Percentiles rank a stretch among this genome's conserved stretches.
Evolutionary conservation across 1,140 invertebrate species (phyloP).

Genomic region (Zaprionus lachaisei): DNA sequence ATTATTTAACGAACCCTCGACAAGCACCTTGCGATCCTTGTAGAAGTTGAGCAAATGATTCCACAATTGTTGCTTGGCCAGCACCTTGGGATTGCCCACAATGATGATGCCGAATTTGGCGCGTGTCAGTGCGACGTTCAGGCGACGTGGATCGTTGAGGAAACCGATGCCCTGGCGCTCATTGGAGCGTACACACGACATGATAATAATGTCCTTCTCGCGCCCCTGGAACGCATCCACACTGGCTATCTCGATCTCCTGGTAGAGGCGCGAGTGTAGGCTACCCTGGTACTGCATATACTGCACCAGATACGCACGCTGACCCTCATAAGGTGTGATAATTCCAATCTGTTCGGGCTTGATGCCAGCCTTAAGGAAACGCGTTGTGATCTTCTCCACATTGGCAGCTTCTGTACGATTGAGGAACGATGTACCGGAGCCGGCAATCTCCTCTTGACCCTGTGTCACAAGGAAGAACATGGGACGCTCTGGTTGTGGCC

Average conservation of each 20-base stretch:
- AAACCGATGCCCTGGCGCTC: slow-evolving; percentile 98
- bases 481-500: slow-evolving; percentile 97
- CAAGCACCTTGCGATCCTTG: slow-evolving; percentile 98
- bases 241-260: slow-evolving; percentile 99
- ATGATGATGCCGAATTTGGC: slow-evolving; percentile 99
- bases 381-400: slow-evolving; percentile 98
- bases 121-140: slow-evolving; percentile 99
- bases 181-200: slow-evolving; percentile 97
- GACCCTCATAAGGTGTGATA: slow-evolving; percentile 99
- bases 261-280: slow-evolving; percentile 97
- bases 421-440: slow-evolving; percentile 98
- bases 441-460: slow-evolving; percentile 99
- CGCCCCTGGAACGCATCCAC: slow-evolving; percentile 99
- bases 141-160: slow-evolving; percentile 97
- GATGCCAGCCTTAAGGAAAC: slow-evolving; percentile 96
- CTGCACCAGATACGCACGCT: slow-evolving; percentile 98
- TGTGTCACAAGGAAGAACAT: slow-evolving; percentile 99
- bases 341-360: slow-evolving; percentile 99
- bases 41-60: slow-evolving; percentile 99
- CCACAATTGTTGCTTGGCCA: slow-evolving; percentile 99
- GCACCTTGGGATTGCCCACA: slow-evolving; percentile 99
- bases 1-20: slow-evolving; percentile 99
- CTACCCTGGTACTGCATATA: slow-evolving; percentile 99
- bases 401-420: slow-evolving; percentile 99
- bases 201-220: slow-evolving; percentile 99